A percentile compares a stretch with the other conserved stretches of the same genome.
These are phyloP conservation scores for Trissolcus brochymenae DNA, from an alignment of 2,888 invertebrate species.

Conservation along the genomic window DNA sequence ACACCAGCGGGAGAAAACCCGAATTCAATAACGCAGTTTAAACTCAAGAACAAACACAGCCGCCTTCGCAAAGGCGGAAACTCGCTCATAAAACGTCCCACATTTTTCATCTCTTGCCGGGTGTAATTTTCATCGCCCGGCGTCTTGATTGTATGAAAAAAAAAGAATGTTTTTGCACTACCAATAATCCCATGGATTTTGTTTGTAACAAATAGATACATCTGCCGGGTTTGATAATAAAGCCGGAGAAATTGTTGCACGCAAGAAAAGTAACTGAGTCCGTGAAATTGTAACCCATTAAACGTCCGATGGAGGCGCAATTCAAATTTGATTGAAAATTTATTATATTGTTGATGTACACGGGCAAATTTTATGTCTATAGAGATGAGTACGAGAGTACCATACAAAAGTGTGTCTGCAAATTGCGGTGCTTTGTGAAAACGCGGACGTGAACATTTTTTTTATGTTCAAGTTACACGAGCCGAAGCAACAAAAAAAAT, in stretches of 20 bases:
- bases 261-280: neutral
- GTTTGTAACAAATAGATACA: too few species aligned
- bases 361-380: too few species aligned
- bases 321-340: too few species aligned
- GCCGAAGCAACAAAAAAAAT: neutral
- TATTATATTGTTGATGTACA: too few species aligned
- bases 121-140: too few species aligned
- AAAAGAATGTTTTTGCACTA: too few species aligned
- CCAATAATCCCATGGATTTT: too few species aligned
- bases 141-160: too few species aligned
- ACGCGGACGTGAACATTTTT: neutral
- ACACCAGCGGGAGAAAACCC: constrained; percentile 22
- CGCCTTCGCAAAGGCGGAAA: constrained; percentile 46
- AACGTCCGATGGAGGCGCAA: too few species aligned
- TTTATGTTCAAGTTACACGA: neutral
- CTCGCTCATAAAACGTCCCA: constrained; percentile 36
- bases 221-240: too few species aligned
- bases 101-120: constrained; percentile 18
- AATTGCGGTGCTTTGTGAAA: constrained; percentile 1
- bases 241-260: too few species aligned
- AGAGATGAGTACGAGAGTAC: neutral
- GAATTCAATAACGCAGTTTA: constrained; percentile 50
- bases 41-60: constrained; percentile 52
- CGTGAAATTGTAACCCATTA: too few species aligned
- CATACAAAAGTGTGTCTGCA: constrained; percentile 3